These are phyloP conservation scores for Pachyuromys duprasi DNA, from an alignment of 2,797 vertebrate genomes.

Conservation along the genomic window DNA sequence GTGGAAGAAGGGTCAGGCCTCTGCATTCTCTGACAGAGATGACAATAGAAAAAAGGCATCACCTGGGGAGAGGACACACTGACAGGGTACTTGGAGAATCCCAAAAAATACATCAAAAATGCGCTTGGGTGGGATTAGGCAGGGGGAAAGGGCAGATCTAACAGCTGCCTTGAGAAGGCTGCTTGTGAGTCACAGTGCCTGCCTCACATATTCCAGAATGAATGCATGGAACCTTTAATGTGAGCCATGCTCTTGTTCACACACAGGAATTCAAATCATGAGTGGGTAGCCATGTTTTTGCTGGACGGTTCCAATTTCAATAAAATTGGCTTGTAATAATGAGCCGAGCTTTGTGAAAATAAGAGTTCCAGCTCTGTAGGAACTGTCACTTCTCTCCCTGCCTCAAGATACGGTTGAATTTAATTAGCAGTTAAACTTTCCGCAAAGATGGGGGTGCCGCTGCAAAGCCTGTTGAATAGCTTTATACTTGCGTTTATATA, in stretches of 20 bases:
- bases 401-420: slow-evolving; percentile 6
- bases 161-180: slow-evolving; percentile 86
- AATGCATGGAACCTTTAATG: slow-evolving; percentile 85
- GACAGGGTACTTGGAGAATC: slow-evolving; percentile 80
- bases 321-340: slow-evolving; percentile 29
- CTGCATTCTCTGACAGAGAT: slow-evolving; percentile 91
- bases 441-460: no score
- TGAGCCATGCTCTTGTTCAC: slow-evolving; percentile 57
- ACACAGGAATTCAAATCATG: slow-evolving; percentile 58
- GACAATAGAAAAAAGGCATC: slow-evolving; percentile 93
- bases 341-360: background rate
- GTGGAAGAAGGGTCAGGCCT: slow-evolving; percentile 89
- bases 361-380: slow-evolving; percentile 52
- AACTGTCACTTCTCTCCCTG: background rate
- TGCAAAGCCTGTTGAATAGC: background rate
- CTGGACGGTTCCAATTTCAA: background rate
- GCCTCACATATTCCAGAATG: slow-evolving; percentile 89
- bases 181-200: slow-evolving; percentile 86
- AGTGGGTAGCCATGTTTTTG: background rate
- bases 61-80: slow-evolving; percentile 73
- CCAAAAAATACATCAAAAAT: slow-evolving; percentile 95
- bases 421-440: background rate
- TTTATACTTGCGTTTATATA: slow-evolving; percentile 65
- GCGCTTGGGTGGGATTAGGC: slow-evolving; percentile 92
- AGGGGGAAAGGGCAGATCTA: slow-evolving; percentile 85